Conservation (phyloP, 1,140 invertebrate species). For the Macrotrachela quadricornifera region DNA sequence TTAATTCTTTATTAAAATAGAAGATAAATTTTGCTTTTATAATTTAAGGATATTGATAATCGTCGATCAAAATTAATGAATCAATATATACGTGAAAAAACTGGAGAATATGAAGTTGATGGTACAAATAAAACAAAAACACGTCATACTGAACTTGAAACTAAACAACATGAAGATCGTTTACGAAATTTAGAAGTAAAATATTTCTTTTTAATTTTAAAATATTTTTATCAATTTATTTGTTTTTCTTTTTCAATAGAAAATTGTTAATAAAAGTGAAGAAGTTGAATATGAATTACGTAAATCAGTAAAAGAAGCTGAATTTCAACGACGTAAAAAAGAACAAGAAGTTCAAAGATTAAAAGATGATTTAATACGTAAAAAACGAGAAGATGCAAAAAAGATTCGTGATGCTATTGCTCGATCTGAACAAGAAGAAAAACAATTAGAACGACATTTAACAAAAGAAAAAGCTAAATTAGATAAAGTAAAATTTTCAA, state of each 20-base stretch:
- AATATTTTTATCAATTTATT: not conserved
- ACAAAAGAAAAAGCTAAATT: slow-evolving; percentile 19
- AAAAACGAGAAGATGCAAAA: slow-evolving; percentile 16
- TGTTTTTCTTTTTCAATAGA: slow-evolving; percentile 20
- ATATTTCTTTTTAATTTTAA: too few relatives aligned
- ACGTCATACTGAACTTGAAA: slow-evolving; percentile 13
- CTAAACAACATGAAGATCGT: slow-evolving; percentile 21
- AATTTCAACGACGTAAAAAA: slow-evolving; percentile 21
- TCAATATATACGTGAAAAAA: slow-evolving; percentile 14
- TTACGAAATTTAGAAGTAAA: slow-evolving; percentile 1
- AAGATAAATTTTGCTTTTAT: not conserved
- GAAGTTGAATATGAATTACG: slow-evolving; percentile 18
- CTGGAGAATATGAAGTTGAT: slow-evolving; percentile 14
- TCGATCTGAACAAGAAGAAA: slow-evolving; percentile 13
- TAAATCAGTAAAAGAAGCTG: slow-evolving; percentile 18
- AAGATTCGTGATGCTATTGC: slow-evolving; percentile 16
- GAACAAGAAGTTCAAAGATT: slow-evolving; percentile 17
- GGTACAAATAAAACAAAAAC: slow-evolving; percentile 14
- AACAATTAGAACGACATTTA: slow-evolving; percentile 17
- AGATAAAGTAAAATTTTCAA: slow-evolving; percentile 16
- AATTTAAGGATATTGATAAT: slow-evolving; percentile 11
- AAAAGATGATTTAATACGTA: slow-evolving; percentile 15
- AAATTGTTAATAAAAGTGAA: slow-evolving; percentile 20
- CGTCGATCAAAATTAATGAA: slow-evolving; percentile 11
- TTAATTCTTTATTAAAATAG: not conserved